phyloP scores from a whole-genome alignment of 2,797 vertebrate genomes.

The Karalla daura region DNA sequence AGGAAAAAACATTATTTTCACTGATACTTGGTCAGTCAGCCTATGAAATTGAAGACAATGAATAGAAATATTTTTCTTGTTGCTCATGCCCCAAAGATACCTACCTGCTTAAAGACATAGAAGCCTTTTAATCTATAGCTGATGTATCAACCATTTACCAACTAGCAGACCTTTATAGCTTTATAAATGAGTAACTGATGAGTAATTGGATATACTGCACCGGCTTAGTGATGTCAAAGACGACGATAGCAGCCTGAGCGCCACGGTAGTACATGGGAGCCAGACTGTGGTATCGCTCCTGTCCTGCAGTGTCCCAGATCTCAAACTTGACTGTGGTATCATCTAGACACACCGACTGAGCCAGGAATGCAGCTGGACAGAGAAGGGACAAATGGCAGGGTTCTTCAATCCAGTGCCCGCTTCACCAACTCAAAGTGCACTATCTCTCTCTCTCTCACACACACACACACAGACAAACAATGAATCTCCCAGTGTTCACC shows the following conservation, averaged over 20 bases:
- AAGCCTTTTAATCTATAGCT: no score
- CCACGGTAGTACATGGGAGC: conserved; percentile 92
- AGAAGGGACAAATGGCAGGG: neutral
- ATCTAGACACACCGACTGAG: conserved; percentile 89
- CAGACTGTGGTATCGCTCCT: conserved; percentile 90
- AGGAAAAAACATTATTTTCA: no score
- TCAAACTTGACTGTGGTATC: conserved; percentile 91
- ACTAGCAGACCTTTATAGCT: no score
- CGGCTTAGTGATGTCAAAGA: conserved; percentile 90
- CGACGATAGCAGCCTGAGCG: conserved; percentile 89
- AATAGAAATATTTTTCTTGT: no score
- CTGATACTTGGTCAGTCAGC: no score
- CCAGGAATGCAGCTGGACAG: conserved; percentile 85
- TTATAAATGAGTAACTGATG: neutral
- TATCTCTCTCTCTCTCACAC: neutral
- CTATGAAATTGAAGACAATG: no score
- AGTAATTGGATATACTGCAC: conserved; percentile 53
- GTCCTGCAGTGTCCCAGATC: conserved; percentile 91
- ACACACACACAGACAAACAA: neutral
- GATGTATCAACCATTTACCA: no score
- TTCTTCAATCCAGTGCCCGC: neutral
- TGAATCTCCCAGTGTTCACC: conserved; percentile 68
- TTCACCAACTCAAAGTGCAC: neutral
- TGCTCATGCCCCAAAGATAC: no score
- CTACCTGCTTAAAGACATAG: no score